Conservation (phyloP, 1,140 invertebrate species). For the Lordiphosa mommai region DNA sequence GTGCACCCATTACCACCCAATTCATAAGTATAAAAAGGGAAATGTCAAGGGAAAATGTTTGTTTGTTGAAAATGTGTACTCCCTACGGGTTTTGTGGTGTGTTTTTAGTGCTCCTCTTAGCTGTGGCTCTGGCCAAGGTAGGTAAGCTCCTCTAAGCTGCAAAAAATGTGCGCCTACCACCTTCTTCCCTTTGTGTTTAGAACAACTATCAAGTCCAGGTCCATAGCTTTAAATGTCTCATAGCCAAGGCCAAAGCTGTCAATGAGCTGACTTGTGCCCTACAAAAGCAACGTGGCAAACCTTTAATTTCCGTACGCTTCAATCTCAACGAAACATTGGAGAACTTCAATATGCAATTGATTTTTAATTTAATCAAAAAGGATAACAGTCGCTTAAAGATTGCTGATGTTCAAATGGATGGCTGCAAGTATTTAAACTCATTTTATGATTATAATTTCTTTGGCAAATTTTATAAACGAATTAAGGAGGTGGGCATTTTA, state of each 20-base stretch:
- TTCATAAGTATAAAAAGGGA: background rate
- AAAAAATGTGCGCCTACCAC: background rate
- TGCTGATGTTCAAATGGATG: constrained; percentile 21
- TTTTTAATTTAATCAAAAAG: constrained; percentile 29
- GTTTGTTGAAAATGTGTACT: too few relatives aligned
- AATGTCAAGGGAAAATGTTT: background rate
- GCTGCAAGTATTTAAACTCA: constrained; percentile 37
- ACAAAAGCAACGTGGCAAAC: background rate
- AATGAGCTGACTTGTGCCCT: constrained; percentile 9
- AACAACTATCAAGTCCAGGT: constrained; percentile 28
- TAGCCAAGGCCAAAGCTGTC: background rate
- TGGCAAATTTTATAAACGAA: constrained; percentile 16
- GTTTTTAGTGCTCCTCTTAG: background rate
- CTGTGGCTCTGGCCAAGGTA: constrained; percentile 1
- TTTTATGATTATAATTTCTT: constrained; percentile 16
- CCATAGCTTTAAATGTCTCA: constrained; percentile 10
- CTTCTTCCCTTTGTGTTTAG: background rate
- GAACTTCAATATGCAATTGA: constrained; percentile 2
- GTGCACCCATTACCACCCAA: background rate
- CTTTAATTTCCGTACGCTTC: background rate
- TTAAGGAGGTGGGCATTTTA: constrained; percentile 23
- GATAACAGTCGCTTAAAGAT: constrained; percentile 34
- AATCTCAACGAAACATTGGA: constrained; percentile 12
- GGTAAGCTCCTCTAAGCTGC: background rate
- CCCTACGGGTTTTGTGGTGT: too few relatives aligned